Conservation (phyloP, 2,888 invertebrate species). For the Ceratothoa steindachneri region DNA sequence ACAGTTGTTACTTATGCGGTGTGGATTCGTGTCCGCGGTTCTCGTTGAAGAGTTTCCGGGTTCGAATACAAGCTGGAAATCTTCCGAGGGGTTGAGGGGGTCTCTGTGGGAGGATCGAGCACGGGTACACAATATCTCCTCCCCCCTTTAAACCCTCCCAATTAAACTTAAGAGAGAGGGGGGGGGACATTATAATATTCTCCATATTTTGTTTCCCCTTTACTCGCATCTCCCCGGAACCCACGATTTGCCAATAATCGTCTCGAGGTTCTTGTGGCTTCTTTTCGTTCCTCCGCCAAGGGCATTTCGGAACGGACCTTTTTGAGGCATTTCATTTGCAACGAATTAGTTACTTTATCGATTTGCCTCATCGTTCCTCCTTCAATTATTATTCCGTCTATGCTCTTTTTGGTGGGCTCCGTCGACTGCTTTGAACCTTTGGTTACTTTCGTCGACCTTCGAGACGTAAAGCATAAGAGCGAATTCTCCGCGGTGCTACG, state of each 20-base stretch:
- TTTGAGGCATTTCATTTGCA: slow-evolving; percentile 4
- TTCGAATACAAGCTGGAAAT: too few relatives aligned
- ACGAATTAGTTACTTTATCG: slow-evolving; percentile 13
- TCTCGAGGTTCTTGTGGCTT: background rate
- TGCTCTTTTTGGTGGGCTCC: slow-evolving; percentile 1
- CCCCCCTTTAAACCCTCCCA: too few relatives aligned
- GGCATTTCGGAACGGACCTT: background rate
- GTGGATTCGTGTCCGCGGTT: too few relatives aligned
- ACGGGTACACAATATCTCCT: too few relatives aligned
- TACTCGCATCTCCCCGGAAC: background rate
- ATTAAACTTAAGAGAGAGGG: too few relatives aligned
- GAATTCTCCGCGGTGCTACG: background rate
- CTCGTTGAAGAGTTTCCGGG: too few relatives aligned
- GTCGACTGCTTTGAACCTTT: background rate
- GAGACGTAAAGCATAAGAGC: background rate
- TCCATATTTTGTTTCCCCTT: too few relatives aligned
- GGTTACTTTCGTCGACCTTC: background rate
- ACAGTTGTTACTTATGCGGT: background rate
- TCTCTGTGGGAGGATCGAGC: too few relatives aligned
- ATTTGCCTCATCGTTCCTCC: slow-evolving; percentile 6
- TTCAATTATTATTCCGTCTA: slow-evolving; percentile 13
- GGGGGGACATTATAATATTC: too few relatives aligned
- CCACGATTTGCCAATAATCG: slow-evolving; percentile 5
- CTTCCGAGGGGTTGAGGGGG: too few relatives aligned
- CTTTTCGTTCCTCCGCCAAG: background rate